phyloP scores from a whole-genome alignment of 2,888 invertebrate species.

The Lamellibrachia columna region DNA sequence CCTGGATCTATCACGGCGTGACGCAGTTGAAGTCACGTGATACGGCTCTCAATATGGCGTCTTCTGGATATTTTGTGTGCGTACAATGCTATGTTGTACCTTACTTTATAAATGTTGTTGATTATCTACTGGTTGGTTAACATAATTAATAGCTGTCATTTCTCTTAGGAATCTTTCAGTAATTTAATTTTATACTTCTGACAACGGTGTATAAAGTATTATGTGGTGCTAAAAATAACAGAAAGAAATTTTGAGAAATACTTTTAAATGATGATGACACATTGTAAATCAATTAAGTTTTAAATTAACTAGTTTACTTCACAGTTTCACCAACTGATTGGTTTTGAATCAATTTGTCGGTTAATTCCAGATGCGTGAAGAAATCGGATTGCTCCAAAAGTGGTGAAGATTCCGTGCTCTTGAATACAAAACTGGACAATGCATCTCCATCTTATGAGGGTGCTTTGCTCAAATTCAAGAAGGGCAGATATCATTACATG shows the following conservation, averaged over 20 bases:
- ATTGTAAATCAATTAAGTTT: not conserved
- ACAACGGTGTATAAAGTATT: not conserved
- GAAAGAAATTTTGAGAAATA: not conserved
- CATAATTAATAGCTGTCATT: not conserved
- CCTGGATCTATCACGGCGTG: slow-evolving; percentile 55
- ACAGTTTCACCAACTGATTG: not conserved
- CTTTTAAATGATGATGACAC: not conserved
- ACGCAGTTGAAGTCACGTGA: slow-evolving; percentile 48
- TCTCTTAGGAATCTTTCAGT: not conserved
- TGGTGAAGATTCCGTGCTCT: slow-evolving; percentile 30
- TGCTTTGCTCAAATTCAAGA: slow-evolving; percentile 54
- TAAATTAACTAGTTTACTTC: not conserved
- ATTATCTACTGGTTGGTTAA: not conserved
- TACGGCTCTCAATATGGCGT: slow-evolving; percentile 59
- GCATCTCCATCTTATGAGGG: slow-evolving; percentile 64
- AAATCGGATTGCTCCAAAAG: slow-evolving; percentile 25
- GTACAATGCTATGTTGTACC: slow-evolving; percentile 19
- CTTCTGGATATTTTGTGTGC: slow-evolving; percentile 62
- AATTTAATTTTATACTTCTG: not conserved
- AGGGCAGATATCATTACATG: slow-evolving; percentile 60
- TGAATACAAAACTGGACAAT: slow-evolving; percentile 57
- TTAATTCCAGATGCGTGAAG: slow-evolving; percentile 30
- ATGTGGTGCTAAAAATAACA: not conserved
- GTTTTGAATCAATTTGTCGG: not conserved
- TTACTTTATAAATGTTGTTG: not conserved